Evolutionary conservation across 2,113 vertebrate genomes (phyloP).

Genomic region (Callocephalon fimbriatum): DNA sequence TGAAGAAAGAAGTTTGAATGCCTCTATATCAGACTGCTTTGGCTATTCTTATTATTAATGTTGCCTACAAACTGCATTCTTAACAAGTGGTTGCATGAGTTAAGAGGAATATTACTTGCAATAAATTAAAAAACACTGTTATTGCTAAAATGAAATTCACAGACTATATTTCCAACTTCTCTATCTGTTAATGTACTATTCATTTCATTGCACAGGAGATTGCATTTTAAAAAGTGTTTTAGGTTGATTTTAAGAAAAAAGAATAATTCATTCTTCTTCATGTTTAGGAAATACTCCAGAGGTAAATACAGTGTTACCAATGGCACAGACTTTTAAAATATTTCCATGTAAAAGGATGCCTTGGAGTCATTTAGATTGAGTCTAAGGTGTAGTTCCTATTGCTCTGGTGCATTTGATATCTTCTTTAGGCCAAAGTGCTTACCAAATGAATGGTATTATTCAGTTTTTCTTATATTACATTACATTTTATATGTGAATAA

Average conservation of each 20-base stretch:
- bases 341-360: neutral
- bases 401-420: neutral
- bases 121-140: conserved; percentile 21
- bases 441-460: neutral
- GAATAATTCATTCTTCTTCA: neutral
- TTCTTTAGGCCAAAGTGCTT: neutral
- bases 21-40: neutral
- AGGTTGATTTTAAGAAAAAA: neutral
- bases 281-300: neutral
- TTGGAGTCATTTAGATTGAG: neutral
- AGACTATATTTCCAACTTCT: neutral
- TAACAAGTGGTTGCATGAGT: conserved; percentile 5
- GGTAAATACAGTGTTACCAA: neutral
- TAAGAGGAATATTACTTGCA: neutral
- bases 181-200: neutral
- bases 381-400: neutral
- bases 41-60: neutral
- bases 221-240: neutral
- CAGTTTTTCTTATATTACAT: neutral
- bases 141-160: neutral
- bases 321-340: neutral
- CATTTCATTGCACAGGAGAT: conserved; percentile 11
- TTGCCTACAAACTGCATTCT: conserved; percentile 13
- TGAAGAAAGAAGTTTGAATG: conserved; percentile 6
- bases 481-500: neutral